A percentile compares a stretch with the other conserved stretches of the same genome.
These are phyloP conservation scores for Alentia gelatinosa DNA, from an alignment of 2,888 invertebrate species.

Conservation along the genomic window DNA sequence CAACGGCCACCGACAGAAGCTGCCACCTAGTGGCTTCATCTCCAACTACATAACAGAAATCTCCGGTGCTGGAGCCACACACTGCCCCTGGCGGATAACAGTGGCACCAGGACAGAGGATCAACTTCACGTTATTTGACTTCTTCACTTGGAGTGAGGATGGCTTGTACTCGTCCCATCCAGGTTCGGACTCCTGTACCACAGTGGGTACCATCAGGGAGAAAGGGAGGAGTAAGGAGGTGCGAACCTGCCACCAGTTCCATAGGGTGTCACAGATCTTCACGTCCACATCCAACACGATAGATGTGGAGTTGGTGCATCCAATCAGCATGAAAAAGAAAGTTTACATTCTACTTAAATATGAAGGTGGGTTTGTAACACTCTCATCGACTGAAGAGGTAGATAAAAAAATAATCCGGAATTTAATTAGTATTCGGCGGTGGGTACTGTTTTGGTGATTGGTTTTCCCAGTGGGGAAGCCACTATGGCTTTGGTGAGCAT, in stretches of 20 bases:
- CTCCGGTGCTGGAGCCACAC: constrained; percentile 15
- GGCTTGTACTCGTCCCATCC: background rate
- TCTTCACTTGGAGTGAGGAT: constrained; percentile 51
- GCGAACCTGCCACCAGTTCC: constrained; percentile 38
- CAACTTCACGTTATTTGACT: constrained; percentile 47
- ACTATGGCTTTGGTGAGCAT: background rate
- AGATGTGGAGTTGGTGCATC: constrained; percentile 25
- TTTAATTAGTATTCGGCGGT: background rate
- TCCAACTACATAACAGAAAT: constrained; percentile 38
- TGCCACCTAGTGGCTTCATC: constrained; percentile 46
- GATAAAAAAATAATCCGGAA: background rate
- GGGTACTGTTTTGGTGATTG: background rate
- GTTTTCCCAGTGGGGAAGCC: background rate
- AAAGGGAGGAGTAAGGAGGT: background rate
- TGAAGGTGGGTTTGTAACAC: constrained; percentile 38
- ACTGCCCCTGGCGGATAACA: constrained; percentile 42
- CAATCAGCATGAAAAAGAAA: constrained; percentile 27
- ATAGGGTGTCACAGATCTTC: constrained; percentile 20
- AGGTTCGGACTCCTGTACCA: constrained; percentile 24
- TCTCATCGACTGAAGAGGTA: background rate
- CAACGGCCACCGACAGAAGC: background rate
- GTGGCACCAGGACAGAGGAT: constrained; percentile 41
- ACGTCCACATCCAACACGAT: background rate
- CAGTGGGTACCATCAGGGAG: constrained; percentile 28
- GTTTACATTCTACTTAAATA: constrained; percentile 43